A percentile compares a stretch with the other conserved stretches of the same genome.
Conservation (phyloP, 2,888 invertebrate genomes). For the Actias luna region DNA sequence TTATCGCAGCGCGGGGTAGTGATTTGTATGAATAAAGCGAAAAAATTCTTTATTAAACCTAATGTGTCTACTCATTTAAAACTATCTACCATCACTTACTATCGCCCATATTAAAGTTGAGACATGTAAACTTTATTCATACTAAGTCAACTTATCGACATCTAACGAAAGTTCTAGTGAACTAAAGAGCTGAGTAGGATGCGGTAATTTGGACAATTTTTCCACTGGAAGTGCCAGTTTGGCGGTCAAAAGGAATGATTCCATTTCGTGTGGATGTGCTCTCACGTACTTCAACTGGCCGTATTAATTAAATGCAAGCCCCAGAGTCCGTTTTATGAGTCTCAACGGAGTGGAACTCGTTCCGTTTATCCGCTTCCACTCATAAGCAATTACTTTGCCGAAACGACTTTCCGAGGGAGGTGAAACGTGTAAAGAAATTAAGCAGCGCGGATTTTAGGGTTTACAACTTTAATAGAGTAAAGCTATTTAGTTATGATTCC, state of each 20-base stretch:
- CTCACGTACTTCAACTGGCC: conserved; percentile 68
- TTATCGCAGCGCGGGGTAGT: neutral
- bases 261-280: conserved; percentile 63
- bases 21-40: neutral
- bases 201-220: conserved; percentile 57
- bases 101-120: neutral
- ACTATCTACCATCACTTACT: neutral
- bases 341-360: conserved; percentile 70
- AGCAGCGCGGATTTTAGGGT: conserved; percentile 64
- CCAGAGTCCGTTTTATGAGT: conserved; percentile 76
- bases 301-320: conserved; percentile 80
- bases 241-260: conserved; percentile 69
- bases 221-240: conserved; percentile 55
- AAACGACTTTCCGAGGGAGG: conserved; percentile 70
- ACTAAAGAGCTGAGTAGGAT: conserved; percentile 41
- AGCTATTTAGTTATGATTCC: neutral
- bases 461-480: conserved; percentile 58
- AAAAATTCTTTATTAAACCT: neutral
- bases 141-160: neutral
- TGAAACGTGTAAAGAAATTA: conserved; percentile 72
- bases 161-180: conserved; percentile 7
- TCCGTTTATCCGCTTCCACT: conserved; percentile 77
- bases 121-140: neutral
- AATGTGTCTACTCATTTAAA: neutral
- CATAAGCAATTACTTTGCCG: conserved; percentile 78